phyloP scores from a whole-genome alignment of 1,140 invertebrate genomes.

The Brachionus paranguensis region DNA sequence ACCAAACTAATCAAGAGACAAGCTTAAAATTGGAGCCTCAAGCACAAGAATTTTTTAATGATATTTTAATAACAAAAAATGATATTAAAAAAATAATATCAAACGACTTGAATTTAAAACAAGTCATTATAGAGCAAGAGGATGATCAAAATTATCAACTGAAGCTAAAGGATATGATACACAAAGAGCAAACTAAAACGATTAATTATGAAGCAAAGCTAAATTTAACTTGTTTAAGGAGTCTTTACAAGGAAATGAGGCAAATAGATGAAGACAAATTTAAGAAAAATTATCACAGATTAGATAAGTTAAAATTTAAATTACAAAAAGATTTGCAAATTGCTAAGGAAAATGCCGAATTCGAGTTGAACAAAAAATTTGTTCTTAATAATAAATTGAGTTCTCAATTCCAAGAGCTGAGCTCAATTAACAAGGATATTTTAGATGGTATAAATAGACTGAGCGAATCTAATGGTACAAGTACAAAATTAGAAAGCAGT shows the following conservation, averaged over 20 bases:
- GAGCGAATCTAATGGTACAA: neutral
- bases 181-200: slow-evolving; percentile 32
- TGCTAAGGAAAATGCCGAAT: neutral
- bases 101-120: slow-evolving; percentile 19
- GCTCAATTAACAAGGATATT: slow-evolving; percentile 13
- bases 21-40: neutral
- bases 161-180: slow-evolving; percentile 25
- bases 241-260: slow-evolving; percentile 2
- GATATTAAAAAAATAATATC: slow-evolving; percentile 24
- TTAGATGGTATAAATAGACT: slow-evolving; percentile 24
- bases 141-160: slow-evolving; percentile 33
- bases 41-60: neutral
- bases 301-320: slow-evolving; percentile 34
- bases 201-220: slow-evolving; percentile 30
- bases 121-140: slow-evolving; percentile 14
- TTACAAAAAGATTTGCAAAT: slow-evolving; percentile 18
- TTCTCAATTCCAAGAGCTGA: neutral
- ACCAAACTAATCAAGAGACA: neutral
- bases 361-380: slow-evolving; percentile 20
- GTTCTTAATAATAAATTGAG: neutral
- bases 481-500: neutral
- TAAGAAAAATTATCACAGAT: neutral
- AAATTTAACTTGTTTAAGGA: slow-evolving; percentile 33
- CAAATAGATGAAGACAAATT: slow-evolving; percentile 19
- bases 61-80: slow-evolving; percentile 29